A percentile compares a stretch with the other conserved stretches of the same genome.
phyloP scores from a whole-genome alignment of 2,888 invertebrate species.

The Pogonocherus hispidulus region DNA sequence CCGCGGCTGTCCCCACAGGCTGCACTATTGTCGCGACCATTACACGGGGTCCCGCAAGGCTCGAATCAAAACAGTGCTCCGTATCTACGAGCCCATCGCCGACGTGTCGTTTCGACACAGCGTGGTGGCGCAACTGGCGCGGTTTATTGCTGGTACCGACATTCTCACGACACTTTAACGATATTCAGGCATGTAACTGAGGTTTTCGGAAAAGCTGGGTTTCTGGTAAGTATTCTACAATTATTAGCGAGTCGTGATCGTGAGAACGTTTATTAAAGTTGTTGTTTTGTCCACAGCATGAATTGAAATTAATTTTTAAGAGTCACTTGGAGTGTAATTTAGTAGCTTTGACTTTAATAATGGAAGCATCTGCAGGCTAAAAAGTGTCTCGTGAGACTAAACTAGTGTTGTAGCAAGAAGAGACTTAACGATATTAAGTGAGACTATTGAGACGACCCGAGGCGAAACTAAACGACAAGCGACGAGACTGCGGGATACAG shows the following conservation, averaged over 20 bases:
- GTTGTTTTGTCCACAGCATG: too few relatives aligned
- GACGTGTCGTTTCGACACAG: constrained; percentile 48
- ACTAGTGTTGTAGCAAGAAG: too few relatives aligned
- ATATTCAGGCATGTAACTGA: not conserved
- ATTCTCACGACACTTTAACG: constrained; percentile 52
- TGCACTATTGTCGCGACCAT: constrained; percentile 53
- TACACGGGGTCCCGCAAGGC: constrained; percentile 53
- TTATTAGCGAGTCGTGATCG: constrained; percentile 16
- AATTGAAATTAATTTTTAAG: too few relatives aligned
- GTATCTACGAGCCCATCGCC: constrained; percentile 51
- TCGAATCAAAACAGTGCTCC: constrained; percentile 51
- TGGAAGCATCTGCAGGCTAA: too few relatives aligned
- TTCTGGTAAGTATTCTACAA: constrained; percentile 38
- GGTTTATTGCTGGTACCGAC: constrained; percentile 29
- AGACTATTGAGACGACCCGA: too few relatives aligned
- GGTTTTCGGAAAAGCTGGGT: constrained; percentile 14
- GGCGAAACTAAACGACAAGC: too few relatives aligned
- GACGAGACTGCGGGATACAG: too few relatives aligned
- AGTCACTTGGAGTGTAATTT: too few relatives aligned
- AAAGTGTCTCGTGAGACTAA: too few relatives aligned
- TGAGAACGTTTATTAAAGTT: constrained; percentile 9
- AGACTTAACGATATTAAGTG: too few relatives aligned
- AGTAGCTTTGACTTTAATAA: too few relatives aligned
- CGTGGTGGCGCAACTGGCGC: constrained; percentile 47
- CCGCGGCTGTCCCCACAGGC: constrained; percentile 44